phyloP scores from a whole-genome alignment of 2,113 vertebrate species.

The Australoheros scitulus region DNA sequence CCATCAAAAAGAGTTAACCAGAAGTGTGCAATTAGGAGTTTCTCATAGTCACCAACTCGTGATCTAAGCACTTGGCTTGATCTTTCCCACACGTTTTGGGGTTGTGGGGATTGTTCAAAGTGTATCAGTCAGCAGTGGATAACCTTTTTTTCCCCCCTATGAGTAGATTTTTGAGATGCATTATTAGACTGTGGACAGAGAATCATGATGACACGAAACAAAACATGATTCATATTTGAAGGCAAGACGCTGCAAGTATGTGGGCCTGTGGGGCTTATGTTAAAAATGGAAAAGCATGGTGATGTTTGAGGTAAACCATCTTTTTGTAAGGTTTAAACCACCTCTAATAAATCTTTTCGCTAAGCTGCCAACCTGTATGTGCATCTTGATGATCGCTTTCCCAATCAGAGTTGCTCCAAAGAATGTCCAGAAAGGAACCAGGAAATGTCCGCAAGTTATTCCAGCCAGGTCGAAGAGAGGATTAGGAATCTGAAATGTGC shows the following conservation, averaged over 20 bases:
- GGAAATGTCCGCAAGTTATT: slow-evolving; percentile 97
- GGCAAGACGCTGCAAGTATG: neutral
- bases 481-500: slow-evolving; percentile 90
- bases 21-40: slow-evolving; percentile 43
- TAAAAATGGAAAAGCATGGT: slow-evolving; percentile 2
- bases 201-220: slow-evolving; percentile 19
- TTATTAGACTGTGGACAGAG: slow-evolving; percentile 2
- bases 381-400: slow-evolving; percentile 99
- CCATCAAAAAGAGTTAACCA: slow-evolving; percentile 29
- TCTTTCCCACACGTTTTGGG: slow-evolving; percentile 53
- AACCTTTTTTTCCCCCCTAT: neutral
- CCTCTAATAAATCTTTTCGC: neutral
- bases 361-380: slow-evolving; percentile 89
- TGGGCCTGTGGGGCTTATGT: neutral
- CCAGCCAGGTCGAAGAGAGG: slow-evolving; percentile 97
- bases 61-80: slow-evolving; percentile 31
- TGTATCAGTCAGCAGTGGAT: slow-evolving; percentile 28
- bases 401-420: slow-evolving; percentile 98
- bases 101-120: slow-evolving; percentile 34
- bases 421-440: slow-evolving; percentile 99
- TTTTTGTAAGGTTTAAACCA: neutral
- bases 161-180: slow-evolving; percentile 3
- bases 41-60: slow-evolving; percentile 40
- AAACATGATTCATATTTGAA: slow-evolving; percentile 20
- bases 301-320: neutral